These are phyloP conservation scores for Camponotus pennsylvanicus DNA, from an alignment of 1,140 invertebrate species.

Conservation along the genomic window DNA sequence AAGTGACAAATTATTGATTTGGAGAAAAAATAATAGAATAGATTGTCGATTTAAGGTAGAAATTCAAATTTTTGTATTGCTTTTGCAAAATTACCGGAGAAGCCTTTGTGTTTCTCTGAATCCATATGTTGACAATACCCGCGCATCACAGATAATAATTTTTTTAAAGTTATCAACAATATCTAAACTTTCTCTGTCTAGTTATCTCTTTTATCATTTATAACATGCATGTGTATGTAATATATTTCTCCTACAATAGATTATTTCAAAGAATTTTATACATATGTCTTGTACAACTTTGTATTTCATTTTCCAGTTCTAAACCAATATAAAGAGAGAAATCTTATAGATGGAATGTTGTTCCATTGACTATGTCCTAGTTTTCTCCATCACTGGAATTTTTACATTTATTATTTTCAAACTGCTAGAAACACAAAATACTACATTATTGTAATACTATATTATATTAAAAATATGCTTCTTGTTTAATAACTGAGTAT, in stretches of 20 bases:
- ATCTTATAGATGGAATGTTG: constrained; percentile 75
- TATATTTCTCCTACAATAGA: neutral
- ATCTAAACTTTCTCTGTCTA: constrained; percentile 10
- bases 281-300: neutral
- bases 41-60: neutral
- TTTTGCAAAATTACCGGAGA: too few relatives aligned
- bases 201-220: constrained; percentile 33
- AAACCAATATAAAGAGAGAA: constrained; percentile 46
- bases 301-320: constrained; percentile 18
- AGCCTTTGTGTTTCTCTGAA: neutral
- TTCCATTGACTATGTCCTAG: constrained; percentile 77
- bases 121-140: neutral
- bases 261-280: neutral
- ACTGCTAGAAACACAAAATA: constrained; percentile 21
- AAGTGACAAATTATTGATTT: neutral
- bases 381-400: constrained; percentile 82
- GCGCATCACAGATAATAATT: constrained; percentile 6
- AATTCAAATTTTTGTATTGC: neutral
- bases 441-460: neutral
- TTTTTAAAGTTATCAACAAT: constrained; percentile 42
- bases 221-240: neutral
- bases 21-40: neutral
- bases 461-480: neutral
- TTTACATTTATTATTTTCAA: constrained; percentile 70
- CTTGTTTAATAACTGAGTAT: too few relatives aligned